These are phyloP conservation scores for Numida meleagris DNA, from an alignment of 2,113 vertebrate genomes.

Conservation along the genomic window DNA sequence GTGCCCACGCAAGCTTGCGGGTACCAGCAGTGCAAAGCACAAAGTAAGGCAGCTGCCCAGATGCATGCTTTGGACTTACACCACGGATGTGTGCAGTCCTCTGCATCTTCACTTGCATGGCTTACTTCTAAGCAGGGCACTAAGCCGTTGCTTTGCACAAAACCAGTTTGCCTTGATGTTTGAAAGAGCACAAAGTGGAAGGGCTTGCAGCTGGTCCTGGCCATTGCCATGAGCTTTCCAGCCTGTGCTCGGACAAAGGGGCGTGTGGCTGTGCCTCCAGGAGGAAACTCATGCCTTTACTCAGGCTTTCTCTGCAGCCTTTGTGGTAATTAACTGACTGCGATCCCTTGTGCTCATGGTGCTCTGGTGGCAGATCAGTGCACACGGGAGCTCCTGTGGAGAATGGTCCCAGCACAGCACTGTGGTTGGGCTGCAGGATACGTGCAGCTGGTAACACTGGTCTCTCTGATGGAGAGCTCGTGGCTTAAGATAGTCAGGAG, in stretches of 20 bases:
- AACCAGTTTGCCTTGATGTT: background rate
- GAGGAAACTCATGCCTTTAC: background rate
- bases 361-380: background rate
- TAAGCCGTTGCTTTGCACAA: background rate
- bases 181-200: background rate
- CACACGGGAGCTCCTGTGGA: background rate
- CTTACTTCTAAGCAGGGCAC: background rate
- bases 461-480: background rate
- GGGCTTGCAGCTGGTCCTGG: background rate
- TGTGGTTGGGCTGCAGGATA: background rate
- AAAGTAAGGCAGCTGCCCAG: background rate
- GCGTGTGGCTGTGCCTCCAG: background rate
- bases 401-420: background rate
- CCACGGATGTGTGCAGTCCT: background rate
- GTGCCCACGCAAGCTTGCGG: background rate
- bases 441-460: background rate
- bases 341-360: background rate
- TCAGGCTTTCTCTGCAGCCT: background rate
- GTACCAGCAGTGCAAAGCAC: background rate
- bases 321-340: background rate
- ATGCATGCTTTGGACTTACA: background rate
- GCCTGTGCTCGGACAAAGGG: background rate
- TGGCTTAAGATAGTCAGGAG: background rate
- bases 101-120: background rate
- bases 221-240: background rate